phyloP scores from a whole-genome alignment of 2,113 vertebrate genomes.

The Grammomys dolichurus region DNA sequence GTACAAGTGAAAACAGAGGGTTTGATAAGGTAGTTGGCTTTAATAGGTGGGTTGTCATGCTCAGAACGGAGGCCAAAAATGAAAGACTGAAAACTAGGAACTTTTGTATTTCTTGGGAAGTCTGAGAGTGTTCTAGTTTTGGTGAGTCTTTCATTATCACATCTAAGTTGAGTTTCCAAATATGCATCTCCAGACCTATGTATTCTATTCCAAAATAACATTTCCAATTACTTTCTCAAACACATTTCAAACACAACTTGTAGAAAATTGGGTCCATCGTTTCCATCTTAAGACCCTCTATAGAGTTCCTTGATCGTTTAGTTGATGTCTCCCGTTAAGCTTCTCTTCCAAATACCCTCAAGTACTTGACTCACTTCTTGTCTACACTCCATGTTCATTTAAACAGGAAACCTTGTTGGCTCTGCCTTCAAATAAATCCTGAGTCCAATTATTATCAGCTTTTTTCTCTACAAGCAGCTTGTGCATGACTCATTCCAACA shows the following conservation, averaged over 20 bases:
- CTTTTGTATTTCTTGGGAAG: conserved; percentile 19
- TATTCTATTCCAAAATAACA: not conserved
- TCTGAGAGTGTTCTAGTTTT: not conserved
- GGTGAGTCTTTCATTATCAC: not conserved
- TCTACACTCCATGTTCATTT: not conserved
- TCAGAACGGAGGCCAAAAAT: not conserved
- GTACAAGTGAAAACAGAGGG: not conserved
- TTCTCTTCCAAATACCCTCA: not conserved
- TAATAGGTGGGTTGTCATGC: not conserved
- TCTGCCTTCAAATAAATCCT: not conserved
- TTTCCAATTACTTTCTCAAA: not conserved
- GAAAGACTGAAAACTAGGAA: not conserved
- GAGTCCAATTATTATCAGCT: not conserved
- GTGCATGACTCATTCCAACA: not conserved
- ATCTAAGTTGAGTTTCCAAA: not conserved
- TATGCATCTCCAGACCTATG: not conserved
- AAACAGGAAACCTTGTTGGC: not conserved
- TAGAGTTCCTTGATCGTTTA: not conserved
- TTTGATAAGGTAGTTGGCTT: not conserved
- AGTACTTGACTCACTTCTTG: not conserved
- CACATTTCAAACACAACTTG: not conserved
- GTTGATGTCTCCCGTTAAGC: not conserved
- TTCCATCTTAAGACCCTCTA: not conserved
- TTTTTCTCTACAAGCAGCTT: not conserved
- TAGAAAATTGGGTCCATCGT: not conserved